Conservation (phyloP, 2,888 invertebrate species). For the Leptopilina drosophilae region DNA sequence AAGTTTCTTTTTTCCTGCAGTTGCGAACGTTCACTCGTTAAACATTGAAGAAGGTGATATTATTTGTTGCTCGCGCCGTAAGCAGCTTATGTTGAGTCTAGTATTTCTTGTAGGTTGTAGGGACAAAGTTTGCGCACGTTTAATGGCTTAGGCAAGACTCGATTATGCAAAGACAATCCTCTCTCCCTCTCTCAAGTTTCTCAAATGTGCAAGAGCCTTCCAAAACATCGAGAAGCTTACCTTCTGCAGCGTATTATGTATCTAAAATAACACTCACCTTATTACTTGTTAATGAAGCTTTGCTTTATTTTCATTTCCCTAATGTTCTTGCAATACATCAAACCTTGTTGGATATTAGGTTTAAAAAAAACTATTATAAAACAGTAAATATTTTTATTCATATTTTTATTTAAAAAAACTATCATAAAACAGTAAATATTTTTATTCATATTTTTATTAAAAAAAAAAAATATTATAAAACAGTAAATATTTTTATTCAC, state of each 20-base stretch:
- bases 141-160: slow-evolving; percentile 64
- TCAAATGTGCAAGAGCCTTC: slow-evolving; percentile 41
- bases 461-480: no score
- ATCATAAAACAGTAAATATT: no score
- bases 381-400: no score
- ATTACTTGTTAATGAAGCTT: slow-evolving; percentile 12
- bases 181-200: slow-evolving; percentile 53
- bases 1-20: no score
- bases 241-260: slow-evolving; percentile 4
- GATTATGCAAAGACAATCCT: slow-evolving; percentile 64
- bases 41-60: not conserved
- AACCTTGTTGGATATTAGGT: no score
- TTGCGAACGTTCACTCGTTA: no score
- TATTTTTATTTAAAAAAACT: no score
- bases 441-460: no score
- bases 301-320: not conserved
- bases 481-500: no score
- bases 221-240: slow-evolving; percentile 9
- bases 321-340: not conserved
- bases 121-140: slow-evolving; percentile 55
- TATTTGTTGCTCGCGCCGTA: slow-evolving; percentile 19
- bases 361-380: no score
- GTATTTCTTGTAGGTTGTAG: slow-evolving; percentile 44
- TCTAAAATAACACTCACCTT: slow-evolving; percentile 30
- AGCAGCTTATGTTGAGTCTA: slow-evolving; percentile 31